phyloP scores from a whole-genome alignment of 2,113 vertebrate genomes.

The Nycticorax nycticorax region DNA sequence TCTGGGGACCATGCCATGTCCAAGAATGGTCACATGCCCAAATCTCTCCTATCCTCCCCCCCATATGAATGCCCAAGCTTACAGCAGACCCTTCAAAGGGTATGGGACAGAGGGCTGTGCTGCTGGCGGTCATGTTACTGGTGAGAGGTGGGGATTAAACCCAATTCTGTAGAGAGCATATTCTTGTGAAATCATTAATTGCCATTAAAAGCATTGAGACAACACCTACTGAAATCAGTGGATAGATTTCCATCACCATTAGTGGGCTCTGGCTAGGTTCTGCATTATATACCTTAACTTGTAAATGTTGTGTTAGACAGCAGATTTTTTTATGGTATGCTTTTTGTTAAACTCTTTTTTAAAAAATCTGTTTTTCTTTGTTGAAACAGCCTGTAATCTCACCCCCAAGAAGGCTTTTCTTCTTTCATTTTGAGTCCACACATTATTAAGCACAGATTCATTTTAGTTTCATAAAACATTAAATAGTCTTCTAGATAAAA shows the following conservation, averaged over 20 bases:
- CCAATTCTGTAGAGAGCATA: neutral
- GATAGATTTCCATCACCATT: neutral
- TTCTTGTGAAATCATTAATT: neutral
- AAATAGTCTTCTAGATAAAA: conserved; percentile 20
- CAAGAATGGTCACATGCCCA: neutral
- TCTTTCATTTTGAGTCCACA: neutral
- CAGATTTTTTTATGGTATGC: neutral
- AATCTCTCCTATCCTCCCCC: neutral
- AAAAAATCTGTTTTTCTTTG: neutral
- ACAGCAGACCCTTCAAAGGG: neutral
- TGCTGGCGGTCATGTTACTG: neutral
- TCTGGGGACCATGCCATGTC: neutral
- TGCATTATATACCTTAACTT: neutral
- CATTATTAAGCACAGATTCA: neutral
- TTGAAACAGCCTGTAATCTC: neutral
- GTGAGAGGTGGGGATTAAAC: neutral
- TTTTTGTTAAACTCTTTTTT: neutral
- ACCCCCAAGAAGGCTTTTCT: neutral
- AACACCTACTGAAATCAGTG: neutral
- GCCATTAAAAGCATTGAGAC: neutral
- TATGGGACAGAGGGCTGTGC: neutral
- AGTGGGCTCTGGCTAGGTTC: neutral
- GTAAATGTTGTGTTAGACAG: neutral
- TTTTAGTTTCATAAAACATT: conserved; percentile 47
- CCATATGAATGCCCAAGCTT: neutral